Evolutionary conservation across 2,888 invertebrate genomes (phyloP).

Genomic region (Campopleginae sp.): DNA sequence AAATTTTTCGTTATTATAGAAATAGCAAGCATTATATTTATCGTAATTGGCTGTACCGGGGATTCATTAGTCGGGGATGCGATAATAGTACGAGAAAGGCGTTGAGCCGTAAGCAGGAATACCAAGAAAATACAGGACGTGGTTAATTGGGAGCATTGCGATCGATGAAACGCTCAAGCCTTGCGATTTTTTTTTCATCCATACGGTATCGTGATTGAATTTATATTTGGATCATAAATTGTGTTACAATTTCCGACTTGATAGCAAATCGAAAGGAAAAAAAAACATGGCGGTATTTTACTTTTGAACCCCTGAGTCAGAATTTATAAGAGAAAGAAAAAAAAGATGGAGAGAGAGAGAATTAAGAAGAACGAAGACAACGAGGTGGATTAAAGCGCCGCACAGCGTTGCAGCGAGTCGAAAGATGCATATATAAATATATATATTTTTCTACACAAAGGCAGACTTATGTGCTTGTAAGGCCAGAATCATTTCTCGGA

Average conservation of each 20-base stretch:
- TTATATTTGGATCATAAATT: background rate
- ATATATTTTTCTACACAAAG: background rate
- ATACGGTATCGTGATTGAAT: background rate
- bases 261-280: background rate
- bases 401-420: conserved; percentile 35
- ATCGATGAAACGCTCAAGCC: background rate
- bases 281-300: conserved; percentile 27
- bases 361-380: conserved; percentile 42
- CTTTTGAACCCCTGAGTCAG: conserved; percentile 39
- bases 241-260: background rate
- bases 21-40: background rate
- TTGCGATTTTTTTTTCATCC: background rate
- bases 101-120: background rate
- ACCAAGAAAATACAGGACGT: background rate
- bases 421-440: conserved; percentile 16
- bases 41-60: background rate
- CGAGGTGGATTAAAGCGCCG: conserved; percentile 48
- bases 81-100: no score
- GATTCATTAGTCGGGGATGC: background rate
- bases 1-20: background rate
- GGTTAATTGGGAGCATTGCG: background rate
- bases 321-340: conserved; percentile 41
- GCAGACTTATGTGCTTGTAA: conserved; percentile 61
- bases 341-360: conserved; percentile 50
- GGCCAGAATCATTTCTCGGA: conserved; percentile 79